Evolutionary conservation across 2,797 vertebrate genomes (phyloP).

Genomic region (Tangara arthus): DNA sequence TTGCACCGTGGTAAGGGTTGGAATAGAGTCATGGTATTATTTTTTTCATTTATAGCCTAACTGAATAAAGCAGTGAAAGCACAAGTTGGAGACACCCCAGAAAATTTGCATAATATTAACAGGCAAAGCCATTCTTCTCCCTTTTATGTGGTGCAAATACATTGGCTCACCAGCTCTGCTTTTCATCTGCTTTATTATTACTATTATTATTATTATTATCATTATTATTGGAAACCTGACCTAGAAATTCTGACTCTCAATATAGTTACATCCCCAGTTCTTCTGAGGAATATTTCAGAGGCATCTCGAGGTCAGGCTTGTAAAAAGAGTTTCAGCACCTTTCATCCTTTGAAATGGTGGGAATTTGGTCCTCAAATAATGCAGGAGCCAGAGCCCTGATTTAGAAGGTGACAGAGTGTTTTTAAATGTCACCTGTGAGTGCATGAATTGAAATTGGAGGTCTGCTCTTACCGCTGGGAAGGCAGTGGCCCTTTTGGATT

Average conservation of each 20-base stretch:
- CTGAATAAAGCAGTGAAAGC: slow-evolving; percentile 47
- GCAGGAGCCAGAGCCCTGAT: not conserved
- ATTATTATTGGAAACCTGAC: slow-evolving; percentile 25
- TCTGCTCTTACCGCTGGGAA: not conserved
- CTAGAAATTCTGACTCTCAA: slow-evolving; percentile 15
- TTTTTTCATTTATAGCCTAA: not conserved
- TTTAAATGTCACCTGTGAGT: not conserved
- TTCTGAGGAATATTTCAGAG: not conserved
- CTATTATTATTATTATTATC: not conserved
- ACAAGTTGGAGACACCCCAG: slow-evolving; percentile 13
- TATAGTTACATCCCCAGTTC: not conserved
- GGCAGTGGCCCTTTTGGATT: not conserved
- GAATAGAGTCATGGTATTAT: not conserved
- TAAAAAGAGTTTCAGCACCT: not conserved
- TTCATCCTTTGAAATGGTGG: not conserved
- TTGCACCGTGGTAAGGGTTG: not conserved
- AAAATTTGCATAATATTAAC: slow-evolving; percentile 42
- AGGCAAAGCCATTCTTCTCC: slow-evolving; percentile 29
- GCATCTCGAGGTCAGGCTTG: not conserved
- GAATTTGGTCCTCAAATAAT: not conserved
- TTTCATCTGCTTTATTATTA: slow-evolving; percentile 29
- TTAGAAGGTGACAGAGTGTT: not conserved
- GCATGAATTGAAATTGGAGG: not conserved
- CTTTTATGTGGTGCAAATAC: slow-evolving; percentile 55
- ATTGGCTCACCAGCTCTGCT: slow-evolving; percentile 14